Conservation (phyloP, 2,797 vertebrate species). For the Sternotherus odoratus region DNA sequence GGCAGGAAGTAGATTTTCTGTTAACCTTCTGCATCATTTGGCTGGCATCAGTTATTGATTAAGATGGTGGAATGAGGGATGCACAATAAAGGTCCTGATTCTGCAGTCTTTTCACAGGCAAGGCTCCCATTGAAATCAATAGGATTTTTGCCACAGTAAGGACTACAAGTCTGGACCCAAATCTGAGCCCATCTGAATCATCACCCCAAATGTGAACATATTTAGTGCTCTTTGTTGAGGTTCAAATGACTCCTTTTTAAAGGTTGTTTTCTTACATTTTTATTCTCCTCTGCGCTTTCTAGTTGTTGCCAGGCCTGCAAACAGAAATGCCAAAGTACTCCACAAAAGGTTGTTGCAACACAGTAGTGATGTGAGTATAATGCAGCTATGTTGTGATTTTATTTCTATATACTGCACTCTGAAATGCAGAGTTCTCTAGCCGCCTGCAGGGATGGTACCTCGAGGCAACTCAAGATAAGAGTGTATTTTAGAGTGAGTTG, state of each 20-base stretch:
- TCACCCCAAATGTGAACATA: background rate
- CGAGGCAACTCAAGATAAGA: constrained; percentile 30
- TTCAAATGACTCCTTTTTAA: background rate
- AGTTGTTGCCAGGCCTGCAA: background rate
- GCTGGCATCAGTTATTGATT: background rate
- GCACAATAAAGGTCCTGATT: background rate
- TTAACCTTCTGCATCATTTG: background rate
- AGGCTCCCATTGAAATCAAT: background rate
- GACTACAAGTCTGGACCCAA: background rate
- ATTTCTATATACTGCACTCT: background rate
- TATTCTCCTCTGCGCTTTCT: background rate
- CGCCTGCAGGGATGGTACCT: background rate
- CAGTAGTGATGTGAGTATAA: background rate
- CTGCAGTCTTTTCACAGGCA: background rate
- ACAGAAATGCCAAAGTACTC: rapidly evolving
- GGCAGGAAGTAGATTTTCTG: too few relatives aligned
- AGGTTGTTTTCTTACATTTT: background rate
- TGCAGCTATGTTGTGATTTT: rapidly evolving
- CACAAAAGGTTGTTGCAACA: background rate
- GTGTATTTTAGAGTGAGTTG: background rate
- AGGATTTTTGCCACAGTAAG: background rate
- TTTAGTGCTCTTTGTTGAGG: background rate
- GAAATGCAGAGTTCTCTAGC: background rate
- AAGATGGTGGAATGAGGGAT: background rate
- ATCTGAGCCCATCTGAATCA: background rate